Conservation (phyloP, 2,888 invertebrate species). For the Ptychoptera contaminata region DNA sequence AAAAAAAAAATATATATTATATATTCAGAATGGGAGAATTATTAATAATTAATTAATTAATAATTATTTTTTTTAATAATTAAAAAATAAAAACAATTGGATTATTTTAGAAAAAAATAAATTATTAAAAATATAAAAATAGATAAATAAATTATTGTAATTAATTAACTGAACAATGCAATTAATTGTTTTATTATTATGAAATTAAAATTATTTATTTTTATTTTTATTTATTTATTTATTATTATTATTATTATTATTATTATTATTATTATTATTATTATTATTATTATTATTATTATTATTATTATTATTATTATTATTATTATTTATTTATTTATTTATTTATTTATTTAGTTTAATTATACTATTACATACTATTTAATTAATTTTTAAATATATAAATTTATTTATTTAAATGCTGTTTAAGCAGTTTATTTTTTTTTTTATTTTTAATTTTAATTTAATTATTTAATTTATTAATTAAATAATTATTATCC, state of each 20-base stretch:
- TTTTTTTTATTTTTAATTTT: background rate
- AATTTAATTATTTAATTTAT: conserved; percentile 5
- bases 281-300: too few relatives aligned
- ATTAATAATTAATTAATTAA: too few relatives aligned
- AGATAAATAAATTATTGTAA: too few relatives aligned
- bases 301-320: conserved; percentile 9
- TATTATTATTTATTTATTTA: conserved; percentile 6
- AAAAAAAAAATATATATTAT: background rate
- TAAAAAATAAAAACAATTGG: too few relatives aligned
- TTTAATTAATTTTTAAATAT: conserved; percentile 8
- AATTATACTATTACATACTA: conserved; percentile 10
- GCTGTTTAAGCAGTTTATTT: background rate
- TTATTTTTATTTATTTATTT: conserved; percentile 6
- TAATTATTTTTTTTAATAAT: too few relatives aligned
- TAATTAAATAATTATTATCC: conserved; percentile 4
- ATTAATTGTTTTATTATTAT: too few relatives aligned
- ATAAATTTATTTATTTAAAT: conserved; percentile 5
- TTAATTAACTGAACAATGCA: too few relatives aligned
- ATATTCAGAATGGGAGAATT: background rate
- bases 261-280: too few relatives aligned
- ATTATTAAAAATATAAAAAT: too few relatives aligned
- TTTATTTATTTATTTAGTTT: conserved; percentile 9
- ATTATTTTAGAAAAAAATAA: too few relatives aligned
- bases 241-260: conserved; percentile 7
- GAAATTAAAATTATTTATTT: conserved; percentile 8